A percentile compares a stretch with the other conserved stretches of the same genome.
Conservation (phyloP, 2,888 invertebrate species). For the Nephrotoma flavescens region DNA sequence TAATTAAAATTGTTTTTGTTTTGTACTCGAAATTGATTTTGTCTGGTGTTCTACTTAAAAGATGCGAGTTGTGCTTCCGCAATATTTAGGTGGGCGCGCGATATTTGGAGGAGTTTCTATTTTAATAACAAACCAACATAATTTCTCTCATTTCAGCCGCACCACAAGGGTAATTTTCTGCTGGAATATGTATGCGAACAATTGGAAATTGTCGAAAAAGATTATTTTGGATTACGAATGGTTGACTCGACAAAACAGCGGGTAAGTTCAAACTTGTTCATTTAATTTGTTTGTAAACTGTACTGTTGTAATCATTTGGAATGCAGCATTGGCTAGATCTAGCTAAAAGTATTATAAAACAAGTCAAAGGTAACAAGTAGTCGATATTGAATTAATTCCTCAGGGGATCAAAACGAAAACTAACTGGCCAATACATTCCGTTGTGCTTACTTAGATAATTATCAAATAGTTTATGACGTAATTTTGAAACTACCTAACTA, state of each 20-base stretch:
- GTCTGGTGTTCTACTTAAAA: not conserved
- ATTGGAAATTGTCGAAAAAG: conserved; percentile 79
- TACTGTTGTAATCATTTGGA: conserved; percentile 22
- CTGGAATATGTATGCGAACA: conserved; percentile 83
- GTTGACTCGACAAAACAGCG: conserved; percentile 79
- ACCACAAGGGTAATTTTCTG: conserved; percentile 78
- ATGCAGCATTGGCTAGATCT: conserved; percentile 85
- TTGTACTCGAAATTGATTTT: not conserved
- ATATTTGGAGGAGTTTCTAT: not conserved
- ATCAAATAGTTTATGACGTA: not conserved
- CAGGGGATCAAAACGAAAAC: not conserved
- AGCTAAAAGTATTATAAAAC: conserved; percentile 77
- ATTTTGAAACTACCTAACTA: not conserved
- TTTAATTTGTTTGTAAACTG: not conserved
- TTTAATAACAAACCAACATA: not conserved
- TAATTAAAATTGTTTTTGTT: not conserved
- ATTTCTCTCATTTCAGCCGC: conserved; percentile 44
- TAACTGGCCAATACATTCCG: not conserved
- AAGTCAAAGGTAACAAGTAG: conserved; percentile 62
- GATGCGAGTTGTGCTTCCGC: not conserved
- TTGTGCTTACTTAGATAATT: not conserved
- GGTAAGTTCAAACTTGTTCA: conserved; percentile 34
- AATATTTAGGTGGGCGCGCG: not conserved
- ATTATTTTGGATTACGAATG: conserved; percentile 88
- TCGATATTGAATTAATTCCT: not conserved